Conservation (phyloP, 2,113 vertebrate species). For the Sakesphorus luctuosus region DNA sequence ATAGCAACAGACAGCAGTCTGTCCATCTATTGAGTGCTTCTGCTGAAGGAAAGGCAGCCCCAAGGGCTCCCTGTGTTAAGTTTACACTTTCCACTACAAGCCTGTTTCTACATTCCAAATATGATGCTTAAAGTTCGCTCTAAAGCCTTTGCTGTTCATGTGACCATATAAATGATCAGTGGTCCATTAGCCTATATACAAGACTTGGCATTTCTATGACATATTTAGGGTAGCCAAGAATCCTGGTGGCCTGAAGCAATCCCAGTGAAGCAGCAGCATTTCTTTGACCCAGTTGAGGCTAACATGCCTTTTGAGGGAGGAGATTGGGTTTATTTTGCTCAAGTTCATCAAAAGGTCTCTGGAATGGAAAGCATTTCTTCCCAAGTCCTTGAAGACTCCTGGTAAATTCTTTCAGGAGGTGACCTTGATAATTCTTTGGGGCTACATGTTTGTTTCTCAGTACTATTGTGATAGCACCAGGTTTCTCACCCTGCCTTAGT, state of each 20-base stretch:
- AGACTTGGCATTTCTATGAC: not conserved
- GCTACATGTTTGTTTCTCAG: not conserved
- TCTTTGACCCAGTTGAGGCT: not conserved
- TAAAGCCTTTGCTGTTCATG: not conserved
- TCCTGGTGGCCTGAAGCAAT: not conserved
- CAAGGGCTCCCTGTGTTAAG: not conserved
- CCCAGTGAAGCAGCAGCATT: not conserved
- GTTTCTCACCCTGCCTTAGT: not conserved
- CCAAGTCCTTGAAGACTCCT: not conserved
- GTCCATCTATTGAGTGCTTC: not conserved
- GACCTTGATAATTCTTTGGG: not conserved
- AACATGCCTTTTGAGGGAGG: not conserved
- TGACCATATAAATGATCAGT: not conserved
- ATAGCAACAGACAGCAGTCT: not conserved
- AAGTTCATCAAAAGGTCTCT: not conserved
- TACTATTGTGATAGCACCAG: not conserved
- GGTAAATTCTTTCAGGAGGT: not conserved
- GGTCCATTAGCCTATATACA: not conserved
- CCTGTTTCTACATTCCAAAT: rapidly evolving
- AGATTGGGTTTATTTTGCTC: not conserved
- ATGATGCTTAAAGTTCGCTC: not conserved
- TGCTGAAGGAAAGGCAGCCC: not conserved
- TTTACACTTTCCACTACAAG: not conserved
- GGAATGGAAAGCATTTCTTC: constrained; percentile 1
- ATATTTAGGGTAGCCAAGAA: not conserved